phyloP scores from a whole-genome alignment of 2,113 vertebrate genomes.

The Ammodramus savannarum region DNA sequence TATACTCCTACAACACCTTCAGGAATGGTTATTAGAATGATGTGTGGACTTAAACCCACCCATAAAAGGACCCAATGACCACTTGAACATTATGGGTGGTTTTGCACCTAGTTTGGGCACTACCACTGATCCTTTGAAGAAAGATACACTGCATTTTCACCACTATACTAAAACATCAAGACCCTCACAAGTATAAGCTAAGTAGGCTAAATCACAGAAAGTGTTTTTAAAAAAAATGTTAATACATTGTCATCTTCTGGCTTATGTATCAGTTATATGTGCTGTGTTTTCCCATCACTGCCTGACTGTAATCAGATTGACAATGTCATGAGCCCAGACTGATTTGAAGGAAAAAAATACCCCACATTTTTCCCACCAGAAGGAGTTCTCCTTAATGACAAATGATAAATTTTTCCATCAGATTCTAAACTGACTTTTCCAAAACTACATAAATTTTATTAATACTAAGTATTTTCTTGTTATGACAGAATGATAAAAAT shows the following conservation, averaged over 20 bases:
- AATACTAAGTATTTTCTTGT: not conserved
- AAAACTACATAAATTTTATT: not conserved
- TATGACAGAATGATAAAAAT: not conserved
- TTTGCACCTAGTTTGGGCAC: not conserved
- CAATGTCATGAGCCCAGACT: not conserved
- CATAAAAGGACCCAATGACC: fast-evolving
- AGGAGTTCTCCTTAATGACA: not conserved
- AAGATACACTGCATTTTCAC: not conserved
- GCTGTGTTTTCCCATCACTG: not conserved
- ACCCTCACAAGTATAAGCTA: not conserved
- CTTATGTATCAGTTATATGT: not conserved
- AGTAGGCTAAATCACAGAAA: not conserved
- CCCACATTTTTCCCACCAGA: not conserved
- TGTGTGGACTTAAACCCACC: not conserved
- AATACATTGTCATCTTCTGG: not conserved
- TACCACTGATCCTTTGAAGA: not conserved
- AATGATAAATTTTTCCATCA: not conserved
- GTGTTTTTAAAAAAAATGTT: fast-evolving
- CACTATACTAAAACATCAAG: not conserved
- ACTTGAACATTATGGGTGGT: not conserved
- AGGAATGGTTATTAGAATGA: not conserved
- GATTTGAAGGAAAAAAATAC: not conserved
- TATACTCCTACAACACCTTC: not conserved
- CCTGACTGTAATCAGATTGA: not conserved
- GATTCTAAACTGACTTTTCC: not conserved